Evolutionary conservation across 2,888 invertebrate species (phyloP), one percentile per base, ranked within the genome.

Genomic region (Drosophila nigritarsus): DNA sequence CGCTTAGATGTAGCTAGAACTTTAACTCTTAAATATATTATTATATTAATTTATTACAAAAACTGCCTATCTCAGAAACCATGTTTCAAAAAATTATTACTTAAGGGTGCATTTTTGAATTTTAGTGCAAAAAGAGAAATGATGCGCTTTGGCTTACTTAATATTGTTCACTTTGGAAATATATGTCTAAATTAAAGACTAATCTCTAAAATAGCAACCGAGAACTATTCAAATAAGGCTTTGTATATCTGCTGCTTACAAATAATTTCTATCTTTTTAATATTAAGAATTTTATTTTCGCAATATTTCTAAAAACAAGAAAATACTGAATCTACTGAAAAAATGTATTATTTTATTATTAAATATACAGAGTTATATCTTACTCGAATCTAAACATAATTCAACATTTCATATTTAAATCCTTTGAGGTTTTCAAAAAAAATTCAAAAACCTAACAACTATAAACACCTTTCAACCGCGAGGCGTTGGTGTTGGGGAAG

Each of bases 401-500:
- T 45, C 11, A 27, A 2, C 6, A 9, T 18, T 11, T 34, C 6
- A 3, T 24, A 6, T 4, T 11, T 7, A 34, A 11, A 34, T 6
- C 7, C 2, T 9, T 53, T 40, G 38, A n/a, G 55, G 29, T n/a
- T 27, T 38, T 8, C 0, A 2, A 13, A 55, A 13, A n/a, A 11
- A 29, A 29, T 11, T 27, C 38, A 2, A n/a, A 55, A 65, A 48
- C 20, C 13, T 20, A 18, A 49, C 42, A 15, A 7, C 5, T 15
- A 27, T 42, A 27, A 56, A 61, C 74, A 73, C 56, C 48, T 66
- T 70, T 6, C 6, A 55, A 15, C 13, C 13, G 3, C 11, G 15
- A 5, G 24, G 38, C 36, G 73, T 24, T 50, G 53, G 74, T 76
- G 67, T 59, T 48, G 60, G 13, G 18, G 49, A 51, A 56, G 40